These are phyloP conservation scores for Pycnonotus jocosus DNA, from an alignment of 2,113 vertebrate genomes.

Conservation along the genomic window DNA sequence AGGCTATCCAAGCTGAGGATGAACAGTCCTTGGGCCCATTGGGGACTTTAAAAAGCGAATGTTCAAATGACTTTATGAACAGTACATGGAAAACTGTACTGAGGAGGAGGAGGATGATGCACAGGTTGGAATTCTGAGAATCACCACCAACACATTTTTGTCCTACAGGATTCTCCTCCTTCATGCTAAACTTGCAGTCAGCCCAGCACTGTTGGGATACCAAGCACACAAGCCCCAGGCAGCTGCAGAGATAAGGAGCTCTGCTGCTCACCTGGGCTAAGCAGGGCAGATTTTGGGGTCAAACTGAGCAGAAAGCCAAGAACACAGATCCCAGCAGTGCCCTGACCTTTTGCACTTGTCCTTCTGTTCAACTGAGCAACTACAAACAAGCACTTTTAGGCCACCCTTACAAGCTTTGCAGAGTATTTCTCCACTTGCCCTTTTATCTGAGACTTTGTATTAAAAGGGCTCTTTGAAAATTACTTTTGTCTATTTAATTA, in stretches of 20 bases:
- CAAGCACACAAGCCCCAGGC: neutral
- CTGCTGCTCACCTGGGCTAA: neutral
- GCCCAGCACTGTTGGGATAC: neutral
- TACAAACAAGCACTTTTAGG: neutral
- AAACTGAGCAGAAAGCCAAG: neutral
- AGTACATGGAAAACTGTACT: neutral
- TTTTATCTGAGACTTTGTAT: neutral
- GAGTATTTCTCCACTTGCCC: neutral
- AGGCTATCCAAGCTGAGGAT: neutral
- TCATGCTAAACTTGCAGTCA: neutral
- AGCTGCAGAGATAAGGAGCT: neutral
- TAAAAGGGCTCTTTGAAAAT: neutral
- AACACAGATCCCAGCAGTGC: neutral
- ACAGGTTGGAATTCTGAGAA: neutral
- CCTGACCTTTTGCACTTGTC: neutral
- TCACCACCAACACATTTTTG: neutral
- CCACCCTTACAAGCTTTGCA: neutral
- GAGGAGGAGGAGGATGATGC: accelerated
- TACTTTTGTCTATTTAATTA: conserved; percentile 8
- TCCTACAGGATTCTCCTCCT: neutral
- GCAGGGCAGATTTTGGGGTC: neutral
- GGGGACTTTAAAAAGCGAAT: neutral
- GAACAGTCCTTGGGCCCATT: neutral
- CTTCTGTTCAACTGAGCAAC: neutral
- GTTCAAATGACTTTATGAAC: neutral